These are phyloP conservation scores for Ranitomeya variabilis DNA, from an alignment of 2,113 vertebrate genomes.

Conservation along the genomic window DNA sequence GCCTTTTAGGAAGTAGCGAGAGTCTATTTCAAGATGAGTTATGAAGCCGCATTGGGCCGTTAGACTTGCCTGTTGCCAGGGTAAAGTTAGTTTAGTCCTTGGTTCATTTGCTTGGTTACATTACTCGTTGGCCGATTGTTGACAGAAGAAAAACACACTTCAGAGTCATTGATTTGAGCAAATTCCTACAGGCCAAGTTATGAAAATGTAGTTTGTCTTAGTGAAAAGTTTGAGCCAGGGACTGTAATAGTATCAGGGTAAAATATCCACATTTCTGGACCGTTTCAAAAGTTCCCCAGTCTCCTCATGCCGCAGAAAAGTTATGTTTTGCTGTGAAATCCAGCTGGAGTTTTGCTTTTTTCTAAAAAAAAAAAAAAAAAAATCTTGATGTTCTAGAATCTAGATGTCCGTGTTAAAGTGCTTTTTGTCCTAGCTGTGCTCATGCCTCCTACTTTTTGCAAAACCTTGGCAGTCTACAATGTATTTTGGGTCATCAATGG, in stretches of 20 bases:
- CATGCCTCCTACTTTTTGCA: background rate
- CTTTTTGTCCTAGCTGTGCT: slow-evolving; percentile 8
- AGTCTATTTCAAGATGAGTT: slow-evolving; percentile 20
- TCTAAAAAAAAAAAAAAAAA: background rate
- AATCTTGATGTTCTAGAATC: background rate
- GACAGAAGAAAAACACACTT: slow-evolving; percentile 35
- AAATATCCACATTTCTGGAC: background rate
- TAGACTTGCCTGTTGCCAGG: background rate
- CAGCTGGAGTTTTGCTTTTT: background rate
- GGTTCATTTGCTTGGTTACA: slow-evolving; percentile 16
- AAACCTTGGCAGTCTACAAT: background rate
- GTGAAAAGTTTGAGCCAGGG: background rate
- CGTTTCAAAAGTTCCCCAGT: background rate
- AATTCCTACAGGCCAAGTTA: slow-evolving; percentile 20
- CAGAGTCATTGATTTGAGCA: background rate
- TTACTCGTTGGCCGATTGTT: slow-evolving; percentile 16
- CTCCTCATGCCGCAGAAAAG: slow-evolving; percentile 13
- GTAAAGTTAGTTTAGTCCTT: background rate
- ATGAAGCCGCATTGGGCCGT: background rate
- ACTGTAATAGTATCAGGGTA: background rate
- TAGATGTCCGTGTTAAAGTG: background rate
- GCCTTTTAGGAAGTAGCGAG: background rate
- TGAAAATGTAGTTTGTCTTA: slow-evolving; percentile 28
- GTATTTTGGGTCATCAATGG: background rate
- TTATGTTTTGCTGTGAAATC: slow-evolving; percentile 13